A percentile compares a stretch with the other conserved stretches of the same genome.
Evolutionary conservation across 2,797 vertebrate species (phyloP).

Genomic region (Mallotus villosus): DNA sequence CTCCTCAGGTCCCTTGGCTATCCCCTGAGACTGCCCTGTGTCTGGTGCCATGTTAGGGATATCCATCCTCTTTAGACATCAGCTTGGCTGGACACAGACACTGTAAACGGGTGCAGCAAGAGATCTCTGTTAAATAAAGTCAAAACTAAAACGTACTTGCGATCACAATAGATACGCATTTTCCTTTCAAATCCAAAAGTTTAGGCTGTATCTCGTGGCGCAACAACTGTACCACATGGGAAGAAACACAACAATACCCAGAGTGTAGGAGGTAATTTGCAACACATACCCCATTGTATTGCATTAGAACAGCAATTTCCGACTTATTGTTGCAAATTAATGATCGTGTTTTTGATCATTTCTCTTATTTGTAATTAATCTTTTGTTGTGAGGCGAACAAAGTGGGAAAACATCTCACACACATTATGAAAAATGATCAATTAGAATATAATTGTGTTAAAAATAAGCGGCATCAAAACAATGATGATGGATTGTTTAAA

Average conservation of each 20-base stretch:
- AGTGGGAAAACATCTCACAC: conserved; percentile 66
- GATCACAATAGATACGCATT: no score
- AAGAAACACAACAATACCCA: conserved; percentile 26
- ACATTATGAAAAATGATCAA: conserved; percentile 78
- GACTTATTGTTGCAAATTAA: conserved; percentile 74
- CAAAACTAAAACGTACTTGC: no score
- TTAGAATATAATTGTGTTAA: conserved; percentile 81
- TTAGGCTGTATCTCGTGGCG: no score
- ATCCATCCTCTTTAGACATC: conserved; percentile 56
- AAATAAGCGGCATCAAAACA: conserved; percentile 76
- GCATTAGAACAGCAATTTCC: conserved; percentile 72
- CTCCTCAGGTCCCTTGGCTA: conserved; percentile 37
- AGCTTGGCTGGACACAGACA: conserved; percentile 38
- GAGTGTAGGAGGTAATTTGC: conserved; percentile 63
- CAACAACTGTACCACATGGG: no score
- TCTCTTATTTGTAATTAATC: conserved; percentile 75
- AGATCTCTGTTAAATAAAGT: not conserved
- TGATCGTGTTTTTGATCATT: conserved; percentile 85
- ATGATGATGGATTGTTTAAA: conserved; percentile 78
- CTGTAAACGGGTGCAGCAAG: conserved; percentile 11
- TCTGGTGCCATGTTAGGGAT: conserved; percentile 36
- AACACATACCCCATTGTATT: conserved; percentile 66
- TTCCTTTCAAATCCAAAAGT: no score
- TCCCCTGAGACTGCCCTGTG: conserved; percentile 51
- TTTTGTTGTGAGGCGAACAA: conserved; percentile 78